Conservation (phyloP, 2,113 vertebrate genomes). For the Megaptera novaeangliae region DNA sequence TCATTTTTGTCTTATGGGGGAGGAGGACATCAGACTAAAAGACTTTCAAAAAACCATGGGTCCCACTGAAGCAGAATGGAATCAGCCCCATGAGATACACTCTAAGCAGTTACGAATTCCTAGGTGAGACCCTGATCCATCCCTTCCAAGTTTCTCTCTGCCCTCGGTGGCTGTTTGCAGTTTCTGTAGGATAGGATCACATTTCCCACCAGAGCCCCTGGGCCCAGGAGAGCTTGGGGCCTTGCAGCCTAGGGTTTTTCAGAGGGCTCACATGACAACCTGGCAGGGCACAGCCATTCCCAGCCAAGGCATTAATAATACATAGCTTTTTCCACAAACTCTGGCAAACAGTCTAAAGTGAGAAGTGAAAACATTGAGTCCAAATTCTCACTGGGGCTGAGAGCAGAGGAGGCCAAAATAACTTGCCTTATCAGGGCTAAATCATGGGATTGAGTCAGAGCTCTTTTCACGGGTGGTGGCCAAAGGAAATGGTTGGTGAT, state of each 20-base stretch:
- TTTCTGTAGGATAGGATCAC: slow-evolving; percentile 16
- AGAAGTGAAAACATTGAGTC: slow-evolving; percentile 59
- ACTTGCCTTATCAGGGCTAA: slow-evolving; percentile 14
- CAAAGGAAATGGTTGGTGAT: not conserved
- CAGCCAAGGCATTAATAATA: slow-evolving; percentile 64
- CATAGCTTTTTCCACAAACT: slow-evolving; percentile 62
- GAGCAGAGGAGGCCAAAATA: slow-evolving; percentile 18
- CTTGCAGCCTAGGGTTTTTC: not conserved
- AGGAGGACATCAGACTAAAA: not conserved
- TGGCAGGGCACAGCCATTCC: slow-evolving; percentile 55
- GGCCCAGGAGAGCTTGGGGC: not conserved
- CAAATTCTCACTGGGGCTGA: slow-evolving; percentile 40
- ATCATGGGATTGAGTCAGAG: not conserved
- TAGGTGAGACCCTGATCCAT: not conserved
- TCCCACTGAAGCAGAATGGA: not conserved
- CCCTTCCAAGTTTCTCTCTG: not conserved
- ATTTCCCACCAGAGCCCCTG: slow-evolving; percentile 36
- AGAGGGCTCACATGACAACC: slow-evolving; percentile 64
- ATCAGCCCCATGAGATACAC: not conserved
- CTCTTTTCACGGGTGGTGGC: not conserved
- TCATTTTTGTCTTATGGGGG: not conserved
- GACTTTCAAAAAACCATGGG: not conserved
- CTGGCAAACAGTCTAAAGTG: slow-evolving; percentile 65
- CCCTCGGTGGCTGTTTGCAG: not conserved
- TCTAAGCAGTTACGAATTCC: not conserved